Evolutionary conservation across 2,113 vertebrate species (phyloP), one percentile per base, ranked within the genome.

Genomic region (Archilochus colubris): DNA sequence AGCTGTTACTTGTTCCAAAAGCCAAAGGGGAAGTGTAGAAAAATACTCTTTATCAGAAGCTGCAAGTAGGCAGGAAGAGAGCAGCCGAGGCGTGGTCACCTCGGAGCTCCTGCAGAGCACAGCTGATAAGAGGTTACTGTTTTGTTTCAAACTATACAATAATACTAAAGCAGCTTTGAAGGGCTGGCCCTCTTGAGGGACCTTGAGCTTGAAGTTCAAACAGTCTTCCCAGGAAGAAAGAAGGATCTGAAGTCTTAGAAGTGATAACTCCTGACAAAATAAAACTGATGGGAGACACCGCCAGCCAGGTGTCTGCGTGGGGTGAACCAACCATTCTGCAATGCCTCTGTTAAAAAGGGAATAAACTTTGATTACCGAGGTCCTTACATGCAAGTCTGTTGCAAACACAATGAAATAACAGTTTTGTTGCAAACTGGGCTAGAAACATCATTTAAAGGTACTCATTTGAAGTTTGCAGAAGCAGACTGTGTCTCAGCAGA

Each of bases 41-140:
- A 63, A 92, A 74, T 85, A 43, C 40, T 66, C 64, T 10, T 97
- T 97, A 97, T 97, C 97, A 31, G 62, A 61, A 93, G 40, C 69
- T 76, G 50, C 81, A 83, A 80, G 72, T 8, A 89, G 46, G 67
- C 83, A 76, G 87, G 68, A 70, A 57, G 61, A 43, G 88, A 84
- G 72, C 11, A 8, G 43, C 86, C 38, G 81, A 94, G 95, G 94
- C 6, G 83, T 38, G 82, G 88, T 79, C 57, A 18, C 33, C 81
- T 30, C 27, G 0, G 55, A 58, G 81, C 61, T 66, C 3, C 0
- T 21, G 28, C 88, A 75, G 68, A 91, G 43, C 62, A 10, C 17
- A 28, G 50, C 91, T 84, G 97, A 97, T 97, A 96, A 96, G 72
- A 66, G 72, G 33, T 55, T 15, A 24, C 27, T 50, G 43, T 58